Evolutionary conservation across 2,888 invertebrate species (phyloP), one percentile per base, ranked within the genome.

Genomic region (Lithosia quadra): DNA sequence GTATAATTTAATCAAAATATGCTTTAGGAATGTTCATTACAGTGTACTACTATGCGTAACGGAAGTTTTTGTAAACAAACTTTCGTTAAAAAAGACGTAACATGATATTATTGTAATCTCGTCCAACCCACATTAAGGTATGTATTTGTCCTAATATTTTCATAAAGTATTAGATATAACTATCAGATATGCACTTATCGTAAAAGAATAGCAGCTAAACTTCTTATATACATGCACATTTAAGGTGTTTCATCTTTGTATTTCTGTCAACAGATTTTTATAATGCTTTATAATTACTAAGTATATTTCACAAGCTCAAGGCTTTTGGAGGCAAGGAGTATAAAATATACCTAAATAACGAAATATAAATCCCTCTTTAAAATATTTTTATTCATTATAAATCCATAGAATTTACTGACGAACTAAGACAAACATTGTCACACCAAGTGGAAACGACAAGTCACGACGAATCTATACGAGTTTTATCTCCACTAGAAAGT

Each of bases 401-500:
- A 34, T 34, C n/a, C 21, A 69, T 64, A 34, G 39, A 71, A 68
- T 73, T n/a, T n/a, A n/a, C n/a, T n/a, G 79, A 79, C 63, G 62
- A 71, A 79, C 62, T 71, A 68, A 79, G 69, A 71, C 73, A 80
- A 81, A 81, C 68, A 79, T 76, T 69, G 68, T 73, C 72, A 69
- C 63, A 69, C 64, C 80, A 65, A 68, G 57, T 77, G 7, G 65
- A 74, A 77, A 70, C 65, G 71, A 63, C 60, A 63, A 81, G 82
- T 80, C 78, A 81, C 74, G 72, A 71, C 74, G 58, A 60, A 58
- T 68, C 68, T 63, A 57, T 70, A 74, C 73, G 57, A 78, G 76
- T 79, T 71, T 77, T 73, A 69, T 77, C 77, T 69, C 69, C 74
- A 71, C 57, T 80, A 80, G 80, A 80, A 80, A 80, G 80, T 81